Percentiles rank a stretch among this genome's conserved stretches.
phyloP scores from a whole-genome alignment of 1,140 invertebrate species.

The Orius insidiosus region DNA sequence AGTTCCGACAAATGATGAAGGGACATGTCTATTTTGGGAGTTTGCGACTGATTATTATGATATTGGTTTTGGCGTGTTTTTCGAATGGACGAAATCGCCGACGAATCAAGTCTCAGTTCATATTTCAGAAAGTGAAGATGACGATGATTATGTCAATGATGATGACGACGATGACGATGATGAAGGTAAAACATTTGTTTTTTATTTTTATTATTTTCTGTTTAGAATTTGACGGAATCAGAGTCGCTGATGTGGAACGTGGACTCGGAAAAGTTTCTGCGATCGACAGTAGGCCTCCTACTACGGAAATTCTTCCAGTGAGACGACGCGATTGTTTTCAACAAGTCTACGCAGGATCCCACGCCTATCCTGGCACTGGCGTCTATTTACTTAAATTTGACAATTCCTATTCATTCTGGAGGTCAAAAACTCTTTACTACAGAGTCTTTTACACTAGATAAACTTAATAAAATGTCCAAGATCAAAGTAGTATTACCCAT shows the following conservation, averaged over 20 bases:
- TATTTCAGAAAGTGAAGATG: slow-evolving; percentile 83
- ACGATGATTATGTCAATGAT: slow-evolving; percentile 64
- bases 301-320: slow-evolving; percentile 73
- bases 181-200: slow-evolving; percentile 12
- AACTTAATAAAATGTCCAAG: slow-evolving; percentile 12
- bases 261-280: background rate
- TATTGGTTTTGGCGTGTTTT: slow-evolving; percentile 96
- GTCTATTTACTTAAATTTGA: slow-evolving; percentile 98
- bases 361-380: slow-evolving; percentile 90
- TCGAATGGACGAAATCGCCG: slow-evolving; percentile 86
- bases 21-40: slow-evolving; percentile 95
- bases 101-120: slow-evolving; percentile 72
- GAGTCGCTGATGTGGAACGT: slow-evolving; percentile 14
- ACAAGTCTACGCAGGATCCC: slow-evolving; percentile 94
- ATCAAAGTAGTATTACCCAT: too few relatives aligned
- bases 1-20: slow-evolving; percentile 91
- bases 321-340: slow-evolving; percentile 90
- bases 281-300: slow-evolving; percentile 30
- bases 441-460: slow-evolving; percentile 88
- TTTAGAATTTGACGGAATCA: slow-evolving; percentile 13
- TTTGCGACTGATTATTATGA: slow-evolving; percentile 98
- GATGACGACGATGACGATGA: slow-evolving; percentile 35
- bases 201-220: slow-evolving; percentile 11
- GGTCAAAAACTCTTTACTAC: slow-evolving; percentile 97
- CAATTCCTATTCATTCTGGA: slow-evolving; percentile 97